A percentile compares a stretch with the other conserved stretches of the same genome.
Conservation (phyloP, 2,113 vertebrate species). For the Plectropomus leopardus region DNA sequence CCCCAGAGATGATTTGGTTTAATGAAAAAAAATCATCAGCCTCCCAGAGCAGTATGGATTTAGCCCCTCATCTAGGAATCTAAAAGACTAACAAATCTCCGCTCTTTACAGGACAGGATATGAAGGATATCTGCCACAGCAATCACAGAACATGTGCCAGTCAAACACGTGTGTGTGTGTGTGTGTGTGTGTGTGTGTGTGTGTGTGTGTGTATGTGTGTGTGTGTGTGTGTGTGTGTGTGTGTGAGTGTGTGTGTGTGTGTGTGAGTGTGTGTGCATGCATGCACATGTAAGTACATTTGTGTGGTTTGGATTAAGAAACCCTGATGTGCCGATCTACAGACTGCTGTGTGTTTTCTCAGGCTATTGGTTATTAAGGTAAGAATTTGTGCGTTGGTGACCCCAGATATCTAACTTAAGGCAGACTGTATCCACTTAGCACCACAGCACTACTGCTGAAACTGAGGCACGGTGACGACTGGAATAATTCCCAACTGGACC, state of each 20-base stretch:
- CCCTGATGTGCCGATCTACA: conserved; percentile 33
- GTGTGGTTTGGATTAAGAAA: conserved; percentile 54
- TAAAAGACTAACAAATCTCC: conserved; percentile 58
- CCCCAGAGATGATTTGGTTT: conserved; percentile 60
- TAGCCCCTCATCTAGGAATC: conserved; percentile 49
- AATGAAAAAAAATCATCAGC: conserved; percentile 49
- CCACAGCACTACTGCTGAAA: conserved; percentile 17
- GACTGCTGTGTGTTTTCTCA: conserved; percentile 48
- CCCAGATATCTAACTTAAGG: conserved; percentile 40
- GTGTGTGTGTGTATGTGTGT: conserved; percentile 26
- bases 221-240: conserved; percentile 15
- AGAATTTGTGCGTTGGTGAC: conserved; percentile 44
- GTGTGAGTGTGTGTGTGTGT: conserved; percentile 2
- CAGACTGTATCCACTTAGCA: conserved; percentile 44
- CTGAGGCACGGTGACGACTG: background rate
- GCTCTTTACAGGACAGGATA: conserved; percentile 61
- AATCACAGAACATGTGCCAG: conserved; percentile 58
- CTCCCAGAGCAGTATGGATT: conserved; percentile 49
- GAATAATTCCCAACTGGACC: conserved; percentile 52
- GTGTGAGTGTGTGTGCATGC: conserved; percentile 24
- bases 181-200: conserved; percentile 15
- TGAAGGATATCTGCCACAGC: conserved; percentile 69
- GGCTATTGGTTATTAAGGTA: conserved; percentile 53
- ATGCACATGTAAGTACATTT: conserved; percentile 50
- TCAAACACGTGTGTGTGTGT: conserved; percentile 34